Base-by-base conservation (phyloP, 2,888 invertebrate genomes). In the Dasypolia templi region DNA sequence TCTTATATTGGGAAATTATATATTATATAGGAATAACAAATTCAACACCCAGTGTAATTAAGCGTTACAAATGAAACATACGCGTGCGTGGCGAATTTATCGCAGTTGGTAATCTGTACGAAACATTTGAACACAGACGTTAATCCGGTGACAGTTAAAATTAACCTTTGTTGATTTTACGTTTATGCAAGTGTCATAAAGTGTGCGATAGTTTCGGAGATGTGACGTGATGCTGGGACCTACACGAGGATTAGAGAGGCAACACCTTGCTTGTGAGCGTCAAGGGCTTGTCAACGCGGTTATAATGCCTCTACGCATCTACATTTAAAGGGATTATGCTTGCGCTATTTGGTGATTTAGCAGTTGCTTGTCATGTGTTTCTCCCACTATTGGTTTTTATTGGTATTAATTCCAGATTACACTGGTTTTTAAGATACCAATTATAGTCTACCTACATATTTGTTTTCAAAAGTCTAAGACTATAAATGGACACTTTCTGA, bases 281-380 rank as follows among this genome's bases (percentile, higher is more conserved):
- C 89, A 90, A 93, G 90, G 91, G 94, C 92, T 91, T 95, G 96
- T 95, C 95, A 95, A 91, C 95, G 93, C 91, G 87, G 90, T 91
- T 89, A 91, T 93, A 92, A 92, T 91, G 86, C 80, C 85, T 89
- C 83, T 86, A 91, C 90, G 88, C 89, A 88, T 91, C 93, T 94
- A 93, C 87, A 93, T 94, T 91, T 88, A 90, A 90, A 90, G 77
- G 94, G 94, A 94, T 95, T 95, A 94, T 81, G 81, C 78, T 89
- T 90, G 89, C 85, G 85, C 89, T 86, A 87, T 89, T 89, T 63
- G 26, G 65, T 70, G 49, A 79, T 81, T 59, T 74, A 81, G 75
- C 83, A 79, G 71, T 83, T 67, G 55, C 72, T 19, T 19, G 53
- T 75, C 70, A 75, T 74, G 58, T 35, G 46, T 53, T 51, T 62